phyloP scores from a whole-genome alignment of 2,113 vertebrate genomes.

The Perca flavescens region DNA sequence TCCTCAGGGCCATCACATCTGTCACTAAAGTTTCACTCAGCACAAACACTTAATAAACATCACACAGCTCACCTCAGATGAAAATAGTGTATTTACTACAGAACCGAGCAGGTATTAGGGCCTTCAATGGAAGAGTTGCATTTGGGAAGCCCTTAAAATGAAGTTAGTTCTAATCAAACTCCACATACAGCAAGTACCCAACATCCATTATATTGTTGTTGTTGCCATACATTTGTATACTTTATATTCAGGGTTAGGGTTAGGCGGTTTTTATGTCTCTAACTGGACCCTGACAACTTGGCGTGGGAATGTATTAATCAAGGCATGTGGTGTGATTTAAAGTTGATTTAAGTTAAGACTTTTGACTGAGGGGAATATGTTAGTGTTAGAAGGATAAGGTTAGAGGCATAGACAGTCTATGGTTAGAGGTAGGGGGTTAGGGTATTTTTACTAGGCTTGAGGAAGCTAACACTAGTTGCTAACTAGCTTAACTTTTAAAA shows the following conservation, averaged over 20 bases:
- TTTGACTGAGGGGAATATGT: too few species aligned
- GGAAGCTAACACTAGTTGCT: too few species aligned
- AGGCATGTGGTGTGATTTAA: background rate
- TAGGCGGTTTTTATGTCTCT: background rate
- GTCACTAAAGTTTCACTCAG: background rate
- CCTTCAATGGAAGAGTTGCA: too few species aligned
- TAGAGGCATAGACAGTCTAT: too few species aligned
- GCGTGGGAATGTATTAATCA: background rate
- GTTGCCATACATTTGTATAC: too few species aligned
- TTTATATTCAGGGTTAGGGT: too few species aligned
- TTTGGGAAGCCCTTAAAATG: background rate
- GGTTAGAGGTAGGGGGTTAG: too few species aligned
- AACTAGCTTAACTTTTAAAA: too few species aligned
- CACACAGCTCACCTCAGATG: background rate
- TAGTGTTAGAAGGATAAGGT: too few species aligned
- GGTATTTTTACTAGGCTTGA: too few species aligned
- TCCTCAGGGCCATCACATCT: conserved; percentile 12
- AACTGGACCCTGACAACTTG: background rate
- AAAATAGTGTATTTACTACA: background rate
- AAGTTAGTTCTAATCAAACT: background rate
- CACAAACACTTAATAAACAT: background rate
- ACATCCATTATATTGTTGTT: background rate
- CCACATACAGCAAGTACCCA: background rate
- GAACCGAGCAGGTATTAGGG: background rate
- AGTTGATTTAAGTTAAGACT: too few species aligned